These are phyloP conservation scores for Toxostoma redivivum DNA, from an alignment of 2,113 vertebrate species.

Conservation along the genomic window DNA sequence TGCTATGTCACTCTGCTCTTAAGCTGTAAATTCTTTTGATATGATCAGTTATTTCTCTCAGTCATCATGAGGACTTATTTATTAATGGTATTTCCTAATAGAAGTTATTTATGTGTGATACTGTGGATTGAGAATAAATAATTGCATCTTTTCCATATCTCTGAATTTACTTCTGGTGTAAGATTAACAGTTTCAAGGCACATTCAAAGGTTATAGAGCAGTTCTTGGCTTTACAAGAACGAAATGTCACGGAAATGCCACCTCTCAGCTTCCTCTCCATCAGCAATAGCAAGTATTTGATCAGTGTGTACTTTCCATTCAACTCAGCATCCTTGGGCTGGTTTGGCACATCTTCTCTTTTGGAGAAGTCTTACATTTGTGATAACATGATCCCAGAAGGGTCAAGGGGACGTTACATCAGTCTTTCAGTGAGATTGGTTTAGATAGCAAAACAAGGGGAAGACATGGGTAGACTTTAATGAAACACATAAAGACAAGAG, in stretches of 20 bases:
- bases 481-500: not conserved
- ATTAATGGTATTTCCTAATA: not conserved
- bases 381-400: not conserved
- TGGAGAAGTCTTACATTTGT: not conserved
- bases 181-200: conserved; percentile 11
- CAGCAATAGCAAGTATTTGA: conserved; percentile 34
- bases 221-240: conserved; percentile 15
- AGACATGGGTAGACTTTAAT: not conserved
- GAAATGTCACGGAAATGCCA: conserved; percentile 45
- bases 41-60: not conserved
- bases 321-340: not conserved
- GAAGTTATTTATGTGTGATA: not conserved
- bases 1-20: not conserved
- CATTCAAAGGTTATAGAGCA: conserved; percentile 21
- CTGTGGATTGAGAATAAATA: not conserved
- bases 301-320: conserved; percentile 19
- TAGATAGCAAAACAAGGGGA: not conserved
- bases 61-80: not conserved
- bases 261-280: not conserved
- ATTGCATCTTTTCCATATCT: not conserved
- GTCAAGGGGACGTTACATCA: not conserved
- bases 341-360: not conserved
- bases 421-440: not conserved
- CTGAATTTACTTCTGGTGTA: not conserved
- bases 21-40: not conserved